These are phyloP conservation scores for Trichogramma evanescens DNA, from an alignment of 2,888 invertebrate genomes.

Conservation along the genomic window DNA sequence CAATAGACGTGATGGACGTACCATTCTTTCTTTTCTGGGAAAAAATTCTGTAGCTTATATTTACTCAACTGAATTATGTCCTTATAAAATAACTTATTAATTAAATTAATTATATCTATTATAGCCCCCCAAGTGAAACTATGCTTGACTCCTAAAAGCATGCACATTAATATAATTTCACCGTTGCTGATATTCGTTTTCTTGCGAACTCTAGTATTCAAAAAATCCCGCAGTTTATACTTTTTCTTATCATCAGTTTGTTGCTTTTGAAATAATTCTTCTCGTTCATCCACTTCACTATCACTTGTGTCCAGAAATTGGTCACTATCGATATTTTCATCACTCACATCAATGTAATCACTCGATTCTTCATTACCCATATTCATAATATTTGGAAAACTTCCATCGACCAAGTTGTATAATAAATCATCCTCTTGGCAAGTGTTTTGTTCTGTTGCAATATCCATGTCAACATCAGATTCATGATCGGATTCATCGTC, in stretches of 20 bases:
- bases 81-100: slow-evolving; percentile 11
- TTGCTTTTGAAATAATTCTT: background rate
- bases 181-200: slow-evolving; percentile 3
- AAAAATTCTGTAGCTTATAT: slow-evolving; percentile 8
- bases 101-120: slow-evolving; percentile 8
- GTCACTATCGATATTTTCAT: background rate
- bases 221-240: background rate
- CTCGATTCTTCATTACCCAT: background rate
- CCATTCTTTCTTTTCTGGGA: background rate
- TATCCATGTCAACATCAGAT: background rate
- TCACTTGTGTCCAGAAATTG: background rate
- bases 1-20: slow-evolving; percentile 12
- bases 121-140: slow-evolving; percentile 9
- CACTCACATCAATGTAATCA: background rate
- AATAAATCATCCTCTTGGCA: background rate
- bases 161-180: slow-evolving; percentile 11
- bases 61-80: slow-evolving; percentile 4
- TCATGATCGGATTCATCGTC: background rate
- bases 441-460: background rate
- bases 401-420: background rate
- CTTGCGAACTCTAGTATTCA: slow-evolving; percentile 5
- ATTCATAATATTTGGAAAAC: background rate
- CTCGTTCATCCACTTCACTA: background rate
- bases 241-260: background rate
- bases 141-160: slow-evolving; percentile 6